phyloP scores from a whole-genome alignment of 1,140 invertebrate genomes.

The Hyphantria cunea region DNA sequence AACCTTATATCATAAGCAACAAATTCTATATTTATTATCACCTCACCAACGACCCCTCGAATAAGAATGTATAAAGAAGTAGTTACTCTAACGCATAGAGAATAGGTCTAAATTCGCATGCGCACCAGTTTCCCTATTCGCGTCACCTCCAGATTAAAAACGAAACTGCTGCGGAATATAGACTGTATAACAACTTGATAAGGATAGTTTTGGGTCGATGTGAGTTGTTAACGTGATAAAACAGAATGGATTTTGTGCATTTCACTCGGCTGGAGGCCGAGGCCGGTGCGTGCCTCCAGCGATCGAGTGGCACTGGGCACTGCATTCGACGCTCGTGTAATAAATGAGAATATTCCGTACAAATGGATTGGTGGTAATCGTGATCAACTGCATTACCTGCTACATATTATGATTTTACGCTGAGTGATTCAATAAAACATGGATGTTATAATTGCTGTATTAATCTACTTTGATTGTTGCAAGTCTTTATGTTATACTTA shows the following conservation, averaged over 20 bases:
- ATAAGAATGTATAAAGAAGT: slow-evolving; percentile 43
- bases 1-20: slow-evolving; percentile 31
- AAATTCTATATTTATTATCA: slow-evolving; percentile 30
- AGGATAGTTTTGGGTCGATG: slow-evolving; percentile 31
- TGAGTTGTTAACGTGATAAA: slow-evolving; percentile 68
- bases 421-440: slow-evolving; percentile 19
- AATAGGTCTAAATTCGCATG: slow-evolving; percentile 48
- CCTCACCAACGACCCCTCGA: slow-evolving; percentile 55
- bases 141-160: slow-evolving; percentile 62
- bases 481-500: no score
- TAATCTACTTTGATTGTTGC: not conserved
- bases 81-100: slow-evolving; percentile 39
- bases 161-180: slow-evolving; percentile 28
- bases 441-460: slow-evolving; percentile 6
- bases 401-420: slow-evolving; percentile 14
- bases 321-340: slow-evolving; percentile 48
- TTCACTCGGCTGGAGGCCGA: slow-evolving; percentile 65
- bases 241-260: slow-evolving; percentile 78
- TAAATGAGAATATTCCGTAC: slow-evolving; percentile 63
- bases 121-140: slow-evolving; percentile 41
- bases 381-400: slow-evolving; percentile 5
- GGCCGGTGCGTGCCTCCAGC: slow-evolving; percentile 44
- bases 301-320: slow-evolving; percentile 41
- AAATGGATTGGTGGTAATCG: slow-evolving; percentile 20
- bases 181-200: slow-evolving; percentile 32